Evolutionary conservation across 2,888 invertebrate species (phyloP).

Genomic region (Mycogona germanica): DNA sequence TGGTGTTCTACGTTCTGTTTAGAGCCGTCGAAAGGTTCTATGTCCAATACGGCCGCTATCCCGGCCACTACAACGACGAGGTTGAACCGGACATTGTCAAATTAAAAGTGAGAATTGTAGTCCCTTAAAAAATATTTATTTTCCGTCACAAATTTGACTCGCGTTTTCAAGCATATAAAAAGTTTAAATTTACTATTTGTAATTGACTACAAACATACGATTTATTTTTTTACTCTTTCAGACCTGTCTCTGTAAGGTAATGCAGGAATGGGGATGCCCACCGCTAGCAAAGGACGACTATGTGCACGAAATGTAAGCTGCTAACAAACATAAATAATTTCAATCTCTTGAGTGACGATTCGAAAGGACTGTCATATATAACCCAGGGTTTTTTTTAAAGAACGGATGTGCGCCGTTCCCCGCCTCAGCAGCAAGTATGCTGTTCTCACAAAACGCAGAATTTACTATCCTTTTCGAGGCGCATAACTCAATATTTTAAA

Average conservation of each 20-base stretch:
- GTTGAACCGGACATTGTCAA: slow-evolving; percentile 83
- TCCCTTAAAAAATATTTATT: not conserved
- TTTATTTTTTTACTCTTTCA: slow-evolving; percentile 27
- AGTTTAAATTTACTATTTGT: not conserved
- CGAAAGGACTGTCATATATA: too few relatives aligned
- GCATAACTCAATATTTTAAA: too few relatives aligned
- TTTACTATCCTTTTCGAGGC: too few relatives aligned
- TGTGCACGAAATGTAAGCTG: slow-evolving; percentile 66
- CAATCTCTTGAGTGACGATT: too few relatives aligned
- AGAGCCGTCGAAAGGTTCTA: slow-evolving; percentile 84
- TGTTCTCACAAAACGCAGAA: too few relatives aligned
- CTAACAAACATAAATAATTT: not conserved
- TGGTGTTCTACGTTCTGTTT: slow-evolving; percentile 79
- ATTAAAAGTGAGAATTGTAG: slow-evolving; percentile 48
- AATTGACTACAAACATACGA: not conserved
- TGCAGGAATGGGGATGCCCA: slow-evolving; percentile 74
- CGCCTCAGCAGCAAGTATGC: not conserved
- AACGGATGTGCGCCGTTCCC: not conserved
- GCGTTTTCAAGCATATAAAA: not conserved
- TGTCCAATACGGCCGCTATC: slow-evolving; percentile 74
- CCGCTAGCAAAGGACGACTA: slow-evolving; percentile 75
- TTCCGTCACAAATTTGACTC: not conserved
- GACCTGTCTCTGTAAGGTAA: slow-evolving; percentile 51
- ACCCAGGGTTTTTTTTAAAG: not conserved
- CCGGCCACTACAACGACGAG: slow-evolving; percentile 71